A percentile compares a stretch with the other conserved stretches of the same genome.
These are phyloP conservation scores for Prolemur simus DNA, from an alignment of 2,113 vertebrate genomes.

Conservation along the genomic window DNA sequence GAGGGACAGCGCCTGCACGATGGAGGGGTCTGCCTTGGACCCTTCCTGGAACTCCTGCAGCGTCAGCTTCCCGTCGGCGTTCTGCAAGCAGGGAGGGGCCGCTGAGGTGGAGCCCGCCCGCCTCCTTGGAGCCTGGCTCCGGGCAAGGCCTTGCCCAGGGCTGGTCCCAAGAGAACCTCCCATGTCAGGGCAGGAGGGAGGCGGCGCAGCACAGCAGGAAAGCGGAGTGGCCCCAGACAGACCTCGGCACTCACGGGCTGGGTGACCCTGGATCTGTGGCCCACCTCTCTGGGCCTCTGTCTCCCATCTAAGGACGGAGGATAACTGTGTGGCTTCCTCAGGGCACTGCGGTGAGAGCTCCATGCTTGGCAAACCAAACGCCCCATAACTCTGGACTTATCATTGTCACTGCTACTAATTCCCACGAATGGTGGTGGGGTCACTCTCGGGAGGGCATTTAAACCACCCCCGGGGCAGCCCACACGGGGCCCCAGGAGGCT, in stretches of 20 bases:
- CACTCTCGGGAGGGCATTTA: not conserved
- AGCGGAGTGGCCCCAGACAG: fast-evolving
- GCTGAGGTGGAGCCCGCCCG: not conserved
- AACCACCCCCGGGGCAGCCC: too few relatives aligned
- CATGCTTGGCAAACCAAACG: fast-evolving
- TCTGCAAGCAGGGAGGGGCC: slow-evolving; percentile 82
- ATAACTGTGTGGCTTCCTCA: fast-evolving
- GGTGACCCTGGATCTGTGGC: not conserved
- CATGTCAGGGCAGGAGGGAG: not conserved
- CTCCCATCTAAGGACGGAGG: not conserved
- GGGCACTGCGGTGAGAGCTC: too few relatives aligned
- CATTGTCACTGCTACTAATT: too few relatives aligned
- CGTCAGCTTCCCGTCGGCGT: slow-evolving; percentile 95
- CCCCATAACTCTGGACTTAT: fast-evolving
- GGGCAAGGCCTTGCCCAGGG: not conserved
- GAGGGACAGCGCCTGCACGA: slow-evolving; percentile 97
- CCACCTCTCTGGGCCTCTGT: not conserved
- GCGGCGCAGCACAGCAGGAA: fast-evolving
- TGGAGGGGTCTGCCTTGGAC: slow-evolving; percentile 98
- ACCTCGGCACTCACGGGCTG: fast-evolving
- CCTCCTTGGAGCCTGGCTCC: not conserved
- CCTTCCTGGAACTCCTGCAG: slow-evolving; percentile 99
- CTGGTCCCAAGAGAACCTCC: not conserved
- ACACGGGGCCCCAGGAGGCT: not conserved
- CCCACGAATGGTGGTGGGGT: not conserved